These are phyloP conservation scores for Chelonoidis abingdonii DNA, from an alignment of 2,113 vertebrate genomes.

Conservation along the genomic window DNA sequence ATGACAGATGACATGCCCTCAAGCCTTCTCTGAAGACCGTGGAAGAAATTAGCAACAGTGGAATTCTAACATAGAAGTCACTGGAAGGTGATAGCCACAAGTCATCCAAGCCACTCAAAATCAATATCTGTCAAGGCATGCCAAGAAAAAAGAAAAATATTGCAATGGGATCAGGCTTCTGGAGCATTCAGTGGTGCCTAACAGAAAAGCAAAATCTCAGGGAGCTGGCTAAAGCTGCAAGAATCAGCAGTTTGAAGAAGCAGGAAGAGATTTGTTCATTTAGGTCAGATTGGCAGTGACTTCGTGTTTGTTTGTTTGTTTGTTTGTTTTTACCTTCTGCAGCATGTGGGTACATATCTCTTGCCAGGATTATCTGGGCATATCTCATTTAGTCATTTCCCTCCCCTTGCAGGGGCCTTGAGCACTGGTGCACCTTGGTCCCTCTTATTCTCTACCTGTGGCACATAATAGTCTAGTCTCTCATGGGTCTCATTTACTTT, in stretches of 20 bases:
- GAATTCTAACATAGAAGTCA: rapidly evolving
- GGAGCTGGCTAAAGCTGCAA: neutral
- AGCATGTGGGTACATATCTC: neutral
- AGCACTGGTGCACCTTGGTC: neutral
- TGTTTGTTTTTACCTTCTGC: neutral
- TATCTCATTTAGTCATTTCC: neutral
- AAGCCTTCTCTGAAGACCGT: neutral
- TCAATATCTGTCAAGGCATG: rapidly evolving
- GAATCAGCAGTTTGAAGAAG: neutral
- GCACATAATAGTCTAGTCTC: neutral
- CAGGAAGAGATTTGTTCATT: neutral
- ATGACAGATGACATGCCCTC: neutral
- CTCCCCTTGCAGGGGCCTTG: neutral
- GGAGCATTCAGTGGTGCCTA: neutral
- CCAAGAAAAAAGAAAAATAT: neutral
- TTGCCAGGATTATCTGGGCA: neutral
- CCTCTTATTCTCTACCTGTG: neutral
- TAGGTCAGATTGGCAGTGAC: neutral
- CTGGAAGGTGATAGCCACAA: neutral
- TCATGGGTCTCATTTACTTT: neutral
- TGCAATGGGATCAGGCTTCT: neutral
- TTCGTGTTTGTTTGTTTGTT: neutral
- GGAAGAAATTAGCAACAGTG: neutral
- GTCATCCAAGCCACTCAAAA: neutral
- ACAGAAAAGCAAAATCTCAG: neutral